Evolutionary conservation across 2,797 vertebrate species (phyloP).

Genomic region (Alcedo atthis): DNA sequence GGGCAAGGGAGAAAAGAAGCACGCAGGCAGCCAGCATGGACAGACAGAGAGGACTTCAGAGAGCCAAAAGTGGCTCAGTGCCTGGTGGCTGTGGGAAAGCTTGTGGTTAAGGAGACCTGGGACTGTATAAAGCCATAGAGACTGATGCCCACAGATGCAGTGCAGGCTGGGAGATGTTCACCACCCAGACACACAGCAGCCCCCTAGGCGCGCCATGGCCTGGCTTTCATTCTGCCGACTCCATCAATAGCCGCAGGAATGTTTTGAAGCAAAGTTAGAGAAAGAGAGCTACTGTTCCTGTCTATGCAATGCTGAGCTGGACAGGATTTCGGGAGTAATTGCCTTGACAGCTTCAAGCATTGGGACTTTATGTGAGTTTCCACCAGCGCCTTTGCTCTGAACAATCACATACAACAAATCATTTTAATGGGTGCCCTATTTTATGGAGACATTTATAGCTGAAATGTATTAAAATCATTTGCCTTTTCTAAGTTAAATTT

Average conservation of each 20-base stretch:
- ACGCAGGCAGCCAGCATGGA: background rate
- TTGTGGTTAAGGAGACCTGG: background rate
- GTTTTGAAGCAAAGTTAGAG: slow-evolving; percentile 29
- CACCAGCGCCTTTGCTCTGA: slow-evolving; percentile 29
- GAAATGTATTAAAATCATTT: slow-evolving; percentile 42
- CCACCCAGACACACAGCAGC: slow-evolving; percentile 34
- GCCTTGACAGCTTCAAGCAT: slow-evolving; percentile 56
- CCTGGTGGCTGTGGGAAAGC: slow-evolving; percentile 9
- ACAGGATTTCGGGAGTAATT: slow-evolving; percentile 46
- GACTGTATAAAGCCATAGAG: background rate
- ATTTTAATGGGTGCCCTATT: slow-evolving; percentile 65
- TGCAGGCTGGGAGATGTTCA: slow-evolving; percentile 29
- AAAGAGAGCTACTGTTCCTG: slow-evolving; percentile 64
- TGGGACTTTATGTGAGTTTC: slow-evolving; percentile 55
- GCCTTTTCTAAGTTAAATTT: background rate
- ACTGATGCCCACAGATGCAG: slow-evolving; percentile 6
- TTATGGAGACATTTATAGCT: slow-evolving; percentile 52
- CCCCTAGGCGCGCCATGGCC: background rate
- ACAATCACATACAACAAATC: slow-evolving; percentile 65
- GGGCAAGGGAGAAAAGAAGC: background rate
- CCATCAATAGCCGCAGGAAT: slow-evolving; percentile 48
- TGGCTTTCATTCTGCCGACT: slow-evolving; percentile 52
- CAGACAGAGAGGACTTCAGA: background rate
- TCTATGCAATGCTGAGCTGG: slow-evolving; percentile 25
- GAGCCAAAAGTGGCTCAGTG: background rate